Evolutionary conservation across 2,888 invertebrate species (phyloP), one percentile per base, ranked within the genome.

Genomic region (Standfussiana lucernea): DNA sequence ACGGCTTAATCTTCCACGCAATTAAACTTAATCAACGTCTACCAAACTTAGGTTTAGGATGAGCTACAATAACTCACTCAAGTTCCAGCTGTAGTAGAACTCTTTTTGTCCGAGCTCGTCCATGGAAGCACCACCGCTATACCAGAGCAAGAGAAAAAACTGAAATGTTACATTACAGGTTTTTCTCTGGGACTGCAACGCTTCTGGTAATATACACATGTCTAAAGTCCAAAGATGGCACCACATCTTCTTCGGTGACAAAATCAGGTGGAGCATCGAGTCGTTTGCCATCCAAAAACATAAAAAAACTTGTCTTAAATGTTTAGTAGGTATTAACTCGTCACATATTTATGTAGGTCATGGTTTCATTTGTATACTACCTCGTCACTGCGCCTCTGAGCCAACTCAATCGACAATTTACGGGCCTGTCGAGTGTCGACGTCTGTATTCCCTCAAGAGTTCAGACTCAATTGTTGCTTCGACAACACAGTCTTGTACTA

Each of bases 341-440:
- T n/a, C n/a, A 45, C n/a, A 45, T 15, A 24, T 56, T 5, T 18
- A 84, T 79, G 47, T 84, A 80, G 80, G 62, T 64, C 79, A 84
- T 32, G 42, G 37, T 65, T 70, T 47, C 45, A 79, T 62, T 72
- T 56, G 56, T 47, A 32, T 50, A 47, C 37, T 47, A 69, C 45
- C n/a, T 74, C 59, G 61, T 75, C 76, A 82, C 69, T 70, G 32
- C 56, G 82, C 42, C 70, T 21, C 40, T 21, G 69, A 61, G 32
- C 75, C 86, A 10, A 82, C 42, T 85, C 82, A 66, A 70, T 82
- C 35, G 82, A 62, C 61, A 70, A 75, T 80, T 70, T 75, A 75
- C 47, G 32, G 21, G 50, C 18, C 69, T 32, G 76, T 82, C 61
- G 77, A 35, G 65, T 42, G 76, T 75, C 61, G 66, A 35, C 77